phyloP scores from a whole-genome alignment of 2,888 invertebrate genomes.

The Halocaridina rubra region DNA sequence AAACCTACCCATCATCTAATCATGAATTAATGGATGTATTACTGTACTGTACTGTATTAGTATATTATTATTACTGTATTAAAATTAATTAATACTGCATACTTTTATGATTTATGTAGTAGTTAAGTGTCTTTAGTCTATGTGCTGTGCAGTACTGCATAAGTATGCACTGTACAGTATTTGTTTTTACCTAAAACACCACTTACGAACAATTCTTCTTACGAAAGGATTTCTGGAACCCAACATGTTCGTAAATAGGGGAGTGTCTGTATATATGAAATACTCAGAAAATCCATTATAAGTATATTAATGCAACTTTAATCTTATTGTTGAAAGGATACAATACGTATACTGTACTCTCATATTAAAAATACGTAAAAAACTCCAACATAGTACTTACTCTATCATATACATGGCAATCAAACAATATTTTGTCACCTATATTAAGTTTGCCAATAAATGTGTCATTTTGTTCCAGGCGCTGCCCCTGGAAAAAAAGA shows the following conservation, averaged over 20 bases:
- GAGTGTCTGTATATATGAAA: too few species aligned
- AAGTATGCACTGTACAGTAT: neutral
- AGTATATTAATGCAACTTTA: neutral
- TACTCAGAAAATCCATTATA: neutral
- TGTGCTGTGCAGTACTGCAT: too few species aligned
- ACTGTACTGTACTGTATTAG: too few species aligned
- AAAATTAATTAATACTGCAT: too few species aligned
- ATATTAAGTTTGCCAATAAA: slow-evolving; percentile 31
- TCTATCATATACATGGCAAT: slow-evolving; percentile 61
- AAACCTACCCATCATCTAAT: too few species aligned
- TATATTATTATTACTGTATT: too few species aligned
- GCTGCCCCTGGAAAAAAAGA: slow-evolving; percentile 37
- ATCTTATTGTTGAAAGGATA: neutral
- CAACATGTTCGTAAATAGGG: too few species aligned
- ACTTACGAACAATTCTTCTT: too few species aligned
- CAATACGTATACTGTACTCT: neutral
- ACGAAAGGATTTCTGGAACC: too few species aligned
- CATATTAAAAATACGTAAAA: neutral
- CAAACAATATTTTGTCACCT: slow-evolving; percentile 47
- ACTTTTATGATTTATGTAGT: too few species aligned
- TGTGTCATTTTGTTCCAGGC: slow-evolving; percentile 35
- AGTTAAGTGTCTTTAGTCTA: too few species aligned
- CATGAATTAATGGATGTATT: too few species aligned
- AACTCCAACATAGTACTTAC: neutral
- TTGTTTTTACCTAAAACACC: neutral